Evolutionary conservation across 2,888 invertebrate species (phyloP).

Genomic region (Hipparchia semele): DNA sequence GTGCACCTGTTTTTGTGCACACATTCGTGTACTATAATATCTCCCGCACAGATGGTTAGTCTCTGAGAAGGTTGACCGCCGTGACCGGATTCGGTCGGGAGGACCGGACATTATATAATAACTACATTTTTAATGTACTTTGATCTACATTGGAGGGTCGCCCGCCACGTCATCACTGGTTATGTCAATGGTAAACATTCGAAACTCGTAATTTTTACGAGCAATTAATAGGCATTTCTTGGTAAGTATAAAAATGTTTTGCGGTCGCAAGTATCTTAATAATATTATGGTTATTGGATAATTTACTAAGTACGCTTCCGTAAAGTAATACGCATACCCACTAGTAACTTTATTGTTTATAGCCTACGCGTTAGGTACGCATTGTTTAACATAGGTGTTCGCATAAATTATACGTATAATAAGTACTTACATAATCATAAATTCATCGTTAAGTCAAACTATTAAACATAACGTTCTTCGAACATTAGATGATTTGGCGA

Average conservation of each 20-base stretch:
- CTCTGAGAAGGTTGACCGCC: no score
- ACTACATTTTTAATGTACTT: constrained; percentile 42
- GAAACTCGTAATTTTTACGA: not conserved
- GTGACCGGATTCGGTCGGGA: no score
- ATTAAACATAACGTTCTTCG: constrained; percentile 37
- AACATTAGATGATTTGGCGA: not conserved
- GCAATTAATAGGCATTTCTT: not conserved
- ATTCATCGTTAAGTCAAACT: constrained; percentile 32
- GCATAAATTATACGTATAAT: constrained; percentile 25
- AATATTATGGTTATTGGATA: not conserved
- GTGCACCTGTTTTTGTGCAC: no score
- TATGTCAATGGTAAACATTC: constrained; percentile 15
- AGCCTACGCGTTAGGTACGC: not conserved
- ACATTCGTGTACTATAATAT: no score
- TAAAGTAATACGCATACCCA: not conserved
- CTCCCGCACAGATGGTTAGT: no score
- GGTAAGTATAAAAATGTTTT: not conserved
- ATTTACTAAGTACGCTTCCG: constrained; percentile 10
- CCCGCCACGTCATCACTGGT: constrained; percentile 17
- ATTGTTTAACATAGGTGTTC: constrained; percentile 17
- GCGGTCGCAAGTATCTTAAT: not conserved
- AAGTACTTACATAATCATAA: no score
- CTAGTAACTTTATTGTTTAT: not conserved
- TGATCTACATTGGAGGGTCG: constrained; percentile 49
- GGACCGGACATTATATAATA: no score